Evolutionary conservation across 2,888 invertebrate species (phyloP), one percentile per base, ranked within the genome.

Genomic region (Eupithecia pulchellata): DNA sequence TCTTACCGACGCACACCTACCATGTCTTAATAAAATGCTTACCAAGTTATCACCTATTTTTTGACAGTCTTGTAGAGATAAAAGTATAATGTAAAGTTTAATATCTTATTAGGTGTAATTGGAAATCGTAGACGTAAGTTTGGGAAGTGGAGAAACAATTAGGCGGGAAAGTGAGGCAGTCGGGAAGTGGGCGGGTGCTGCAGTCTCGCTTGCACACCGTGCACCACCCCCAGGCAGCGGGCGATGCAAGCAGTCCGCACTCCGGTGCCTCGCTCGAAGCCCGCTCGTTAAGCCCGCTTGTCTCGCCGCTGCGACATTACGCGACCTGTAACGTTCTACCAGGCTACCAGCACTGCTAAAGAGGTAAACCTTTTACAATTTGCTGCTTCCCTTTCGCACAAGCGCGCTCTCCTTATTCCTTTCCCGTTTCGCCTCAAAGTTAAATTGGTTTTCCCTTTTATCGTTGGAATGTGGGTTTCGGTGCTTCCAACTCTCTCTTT

Each of bases 161-260:
- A 92, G 92, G 94, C 93, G 93, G 91, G 91, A 93, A 93, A 91
- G 93, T 91, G 92, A 93, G 91, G 90, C 90, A 91, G 88, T 86
- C 89, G 89, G 90, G 87, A 85, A 90, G 90, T 91, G 93, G 94
- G 94, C 91, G 92, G 42, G 86, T 79, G 83, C 78, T 90, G 92
- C 92, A 92, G 92, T 94, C 93, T 93, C 93, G 91, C 93, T 94
- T 93, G 92, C 93, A 91, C 91, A 88, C 80, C 84, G 86, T 92
- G 92, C 92, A 91, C 93, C 92, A 91, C 92, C 94, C 93, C 91
- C 87, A 83, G 83, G 83, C 86, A 82, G 83, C 86, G 81, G 82
- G 82, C 84, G 86, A 83, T 85, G 89, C 87, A 84, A 90, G 89
- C 92, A 93, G 94, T 93, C 84, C 84, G 87, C 86, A 89, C 83